Base-by-base conservation (phyloP, 2,113 vertebrate genomes). In the Platichthys stellatus region DNA sequence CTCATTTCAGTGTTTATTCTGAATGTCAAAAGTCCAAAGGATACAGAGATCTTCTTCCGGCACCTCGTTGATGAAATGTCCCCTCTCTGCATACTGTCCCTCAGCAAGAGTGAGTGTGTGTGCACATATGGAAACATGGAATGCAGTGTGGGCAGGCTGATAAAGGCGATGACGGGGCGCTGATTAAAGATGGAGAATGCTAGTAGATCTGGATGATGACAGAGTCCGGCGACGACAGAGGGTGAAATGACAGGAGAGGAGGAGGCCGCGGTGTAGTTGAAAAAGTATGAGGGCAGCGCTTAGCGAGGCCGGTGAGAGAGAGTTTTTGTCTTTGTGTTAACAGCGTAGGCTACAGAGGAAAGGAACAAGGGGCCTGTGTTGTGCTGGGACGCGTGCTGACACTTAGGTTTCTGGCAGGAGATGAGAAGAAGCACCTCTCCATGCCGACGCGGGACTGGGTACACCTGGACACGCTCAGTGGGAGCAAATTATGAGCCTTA, bases 111-210 rank as follows among this genome's bases (percentile, higher is more conserved):
- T 53, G 69, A n/a, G 47, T 65, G 61, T 63, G 51, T 67, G 51
- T 28, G 65, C 15, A 51, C 31, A 54, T 75, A 54, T 73, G 82
- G 73, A 76, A 74, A 69, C 7, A 3, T 65, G 86, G 84, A 91
- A 93, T 90, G 89, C 60, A 23, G 76, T 24, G 60, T 69, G 69
- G 71, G 87, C 77, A 67, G 69, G 75, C 78, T 90, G 89, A 93
- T 86, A 80, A 77, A 90, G 80, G 90, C 78, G 88, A 23, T 87
- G 92, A 94, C 58, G 69, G 82, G 82, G 35, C 40, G 76, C 76
- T 90, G 84, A 91, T 88, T 93, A 90, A 91, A 92, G 91, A 93
- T 84, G 82, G 82, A 79, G 87, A 40, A 12, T 66, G 82, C 86
- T 71, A 66, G 80, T 71, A 57, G 81, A 86, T 86, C 74, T 76